phyloP scores from a whole-genome alignment of 2,113 vertebrate genomes.

The Lepus europaeus region DNA sequence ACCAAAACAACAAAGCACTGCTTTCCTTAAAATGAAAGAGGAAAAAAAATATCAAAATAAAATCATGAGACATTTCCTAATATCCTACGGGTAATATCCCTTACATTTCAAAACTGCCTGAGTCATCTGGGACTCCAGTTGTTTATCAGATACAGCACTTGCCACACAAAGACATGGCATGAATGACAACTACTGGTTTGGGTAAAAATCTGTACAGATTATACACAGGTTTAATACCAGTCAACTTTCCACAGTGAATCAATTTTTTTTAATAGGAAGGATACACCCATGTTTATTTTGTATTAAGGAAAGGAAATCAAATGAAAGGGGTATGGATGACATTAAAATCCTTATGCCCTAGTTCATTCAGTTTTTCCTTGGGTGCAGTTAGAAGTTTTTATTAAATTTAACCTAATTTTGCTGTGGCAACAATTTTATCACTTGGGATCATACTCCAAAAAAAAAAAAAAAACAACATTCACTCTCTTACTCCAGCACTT shows the following conservation, averaged over 20 bases:
- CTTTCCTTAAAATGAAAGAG: conserved; percentile 68
- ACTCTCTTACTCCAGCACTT: conserved; percentile 56
- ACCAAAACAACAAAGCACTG: conserved; percentile 25
- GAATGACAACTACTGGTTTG: conserved; percentile 63
- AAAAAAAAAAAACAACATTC: conserved; percentile 60
- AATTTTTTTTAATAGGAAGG: conserved; percentile 46
- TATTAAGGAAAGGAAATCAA: conserved; percentile 35
- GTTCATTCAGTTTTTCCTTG: conserved; percentile 73
- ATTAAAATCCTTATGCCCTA: conserved; percentile 66
- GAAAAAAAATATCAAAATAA: conserved; percentile 46
- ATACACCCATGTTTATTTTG: conserved; percentile 37
- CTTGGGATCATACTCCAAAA: conserved; percentile 66
- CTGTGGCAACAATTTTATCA: conserved; percentile 83
- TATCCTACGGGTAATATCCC: conserved; percentile 27
- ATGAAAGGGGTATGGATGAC: conserved; percentile 52
- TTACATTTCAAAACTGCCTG: conserved; percentile 68
- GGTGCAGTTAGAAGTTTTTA: conserved; percentile 71
- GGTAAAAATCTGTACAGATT: conserved; percentile 63
- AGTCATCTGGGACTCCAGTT: conserved; percentile 39
- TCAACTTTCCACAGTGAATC: conserved; percentile 68
- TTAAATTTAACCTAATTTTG: conserved; percentile 83
- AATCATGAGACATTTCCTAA: conserved; percentile 60
- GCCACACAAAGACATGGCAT: conserved; percentile 25
- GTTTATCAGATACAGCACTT: conserved; percentile 49
- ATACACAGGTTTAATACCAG: conserved; percentile 8